These are phyloP conservation scores for Alexandromys fortis DNA, from an alignment of 2,113 vertebrate genomes.

Conservation along the genomic window DNA sequence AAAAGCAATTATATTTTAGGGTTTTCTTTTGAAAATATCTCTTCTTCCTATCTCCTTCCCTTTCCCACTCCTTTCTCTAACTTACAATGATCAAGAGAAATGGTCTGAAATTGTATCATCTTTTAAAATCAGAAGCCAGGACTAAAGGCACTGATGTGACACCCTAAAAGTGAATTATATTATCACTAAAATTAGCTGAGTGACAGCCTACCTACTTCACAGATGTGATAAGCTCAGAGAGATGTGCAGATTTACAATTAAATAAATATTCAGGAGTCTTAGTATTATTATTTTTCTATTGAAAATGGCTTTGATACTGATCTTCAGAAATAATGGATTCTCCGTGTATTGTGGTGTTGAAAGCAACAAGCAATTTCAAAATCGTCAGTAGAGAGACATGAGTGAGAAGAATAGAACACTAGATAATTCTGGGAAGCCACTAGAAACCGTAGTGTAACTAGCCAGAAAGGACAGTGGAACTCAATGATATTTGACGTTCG, in stretches of 20 bases:
- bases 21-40: conserved; percentile 23
- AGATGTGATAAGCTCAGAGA: neutral
- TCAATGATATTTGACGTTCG: neutral
- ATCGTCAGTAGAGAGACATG: neutral
- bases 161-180: conserved; percentile 21
- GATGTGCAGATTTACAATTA: neutral
- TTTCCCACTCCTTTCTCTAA: neutral
- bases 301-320: conserved; percentile 39
- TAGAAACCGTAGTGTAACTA: neutral
- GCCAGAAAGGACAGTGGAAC: neutral
- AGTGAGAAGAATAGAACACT: neutral
- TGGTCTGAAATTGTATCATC: conserved; percentile 12
- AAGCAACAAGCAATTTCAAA: conserved; percentile 10
- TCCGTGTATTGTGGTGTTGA: neutral
- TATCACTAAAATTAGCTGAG: conserved; percentile 7
- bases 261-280: neutral
- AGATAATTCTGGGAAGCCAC: neutral
- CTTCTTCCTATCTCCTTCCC: neutral
- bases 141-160: neutral
- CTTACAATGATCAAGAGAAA: conserved; percentile 3
- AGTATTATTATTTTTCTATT: neutral
- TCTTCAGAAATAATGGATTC: conserved; percentile 18
- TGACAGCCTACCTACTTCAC: neutral
- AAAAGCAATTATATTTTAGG: neutral
- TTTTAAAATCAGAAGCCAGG: conserved; percentile 48